Evolutionary conservation across 2,888 invertebrate genomes (phyloP).

Genomic region (Gastrophysa polygoni): DNA sequence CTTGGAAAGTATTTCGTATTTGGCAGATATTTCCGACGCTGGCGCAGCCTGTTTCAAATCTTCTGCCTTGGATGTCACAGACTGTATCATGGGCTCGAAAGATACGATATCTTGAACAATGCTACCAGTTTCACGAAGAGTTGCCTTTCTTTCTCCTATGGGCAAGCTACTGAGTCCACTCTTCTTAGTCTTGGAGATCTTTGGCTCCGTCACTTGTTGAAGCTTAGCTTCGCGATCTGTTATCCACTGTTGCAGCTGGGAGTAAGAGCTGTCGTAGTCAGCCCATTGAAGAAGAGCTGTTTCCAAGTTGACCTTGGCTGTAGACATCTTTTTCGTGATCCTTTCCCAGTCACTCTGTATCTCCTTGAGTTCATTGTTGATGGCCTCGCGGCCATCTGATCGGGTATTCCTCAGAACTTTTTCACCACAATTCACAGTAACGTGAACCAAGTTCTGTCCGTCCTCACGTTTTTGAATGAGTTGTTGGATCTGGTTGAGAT

Average conservation of each 20-base stretch:
- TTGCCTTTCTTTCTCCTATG: slow-evolving; percentile 86
- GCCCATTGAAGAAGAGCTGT: slow-evolving; percentile 93
- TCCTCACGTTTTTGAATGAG: slow-evolving; percentile 81
- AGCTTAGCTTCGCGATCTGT: slow-evolving; percentile 90
- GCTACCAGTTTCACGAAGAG: slow-evolving; percentile 88
- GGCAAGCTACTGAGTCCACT: slow-evolving; percentile 80
- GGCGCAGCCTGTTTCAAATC: slow-evolving; percentile 90
- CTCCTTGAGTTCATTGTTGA: slow-evolving; percentile 86
- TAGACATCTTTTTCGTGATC: slow-evolving; percentile 88
- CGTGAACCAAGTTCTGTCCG: slow-evolving; percentile 85
- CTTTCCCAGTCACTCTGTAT: slow-evolving; percentile 93
- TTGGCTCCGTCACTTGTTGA: slow-evolving; percentile 87
- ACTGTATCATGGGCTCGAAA: slow-evolving; percentile 96
- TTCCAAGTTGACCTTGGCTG: slow-evolving; percentile 88
- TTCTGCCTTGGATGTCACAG: slow-evolving; percentile 91
- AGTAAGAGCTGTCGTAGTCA: slow-evolving; percentile 92
- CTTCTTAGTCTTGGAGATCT: slow-evolving; percentile 78
- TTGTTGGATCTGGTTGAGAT: slow-evolving; percentile 80
- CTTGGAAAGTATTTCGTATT: slow-evolving; percentile 88
- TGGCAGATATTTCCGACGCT: slow-evolving; percentile 88
- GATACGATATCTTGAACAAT: slow-evolving; percentile 96
- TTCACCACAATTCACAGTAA: slow-evolving; percentile 88
- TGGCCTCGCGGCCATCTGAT: slow-evolving; percentile 86
- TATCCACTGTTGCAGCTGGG: slow-evolving; percentile 93
- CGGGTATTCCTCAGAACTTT: slow-evolving; percentile 86